These are phyloP conservation scores for Gryon sp. DNA, from an alignment of 1,140 invertebrate genomes.

Conservation along the genomic window DNA sequence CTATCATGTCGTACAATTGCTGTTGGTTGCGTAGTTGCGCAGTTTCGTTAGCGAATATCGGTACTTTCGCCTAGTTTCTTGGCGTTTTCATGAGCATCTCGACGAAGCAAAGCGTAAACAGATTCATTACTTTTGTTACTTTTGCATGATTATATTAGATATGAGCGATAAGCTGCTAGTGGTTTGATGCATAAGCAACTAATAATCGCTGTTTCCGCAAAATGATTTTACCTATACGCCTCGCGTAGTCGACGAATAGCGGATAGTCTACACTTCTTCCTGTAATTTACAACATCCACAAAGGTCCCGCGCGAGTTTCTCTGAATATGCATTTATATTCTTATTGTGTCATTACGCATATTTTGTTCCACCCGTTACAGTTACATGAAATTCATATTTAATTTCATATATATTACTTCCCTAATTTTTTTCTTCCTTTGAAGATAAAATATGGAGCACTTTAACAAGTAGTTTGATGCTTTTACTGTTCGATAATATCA, in stretches of 20 bases:
- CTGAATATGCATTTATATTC: conserved; percentile 35
- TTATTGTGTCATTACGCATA: conserved; percentile 44
- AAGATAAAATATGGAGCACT: too few relatives aligned
- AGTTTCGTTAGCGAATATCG: conserved; percentile 44
- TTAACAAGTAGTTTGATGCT: too few relatives aligned
- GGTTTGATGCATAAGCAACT: conserved; percentile 37
- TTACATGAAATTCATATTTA: conserved; percentile 19
- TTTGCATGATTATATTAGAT: conserved; percentile 40
- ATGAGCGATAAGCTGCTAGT: conserved; percentile 9
- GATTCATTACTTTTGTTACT: conserved; percentile 56
- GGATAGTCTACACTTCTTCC: conserved; percentile 49
- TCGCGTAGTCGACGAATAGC: conserved; percentile 32
- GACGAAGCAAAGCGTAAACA: conserved; percentile 50
- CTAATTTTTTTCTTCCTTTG: too few relatives aligned
- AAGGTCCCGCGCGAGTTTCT: conserved; percentile 17
- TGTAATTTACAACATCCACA: conserved; percentile 47
- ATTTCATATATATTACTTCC: too few relatives aligned
- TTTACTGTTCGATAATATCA: too few relatives aligned
- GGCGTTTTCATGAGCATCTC: conserved; percentile 50
- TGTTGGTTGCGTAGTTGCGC: conserved; percentile 23
- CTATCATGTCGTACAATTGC: conserved; percentile 10
- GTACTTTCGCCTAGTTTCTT: conserved; percentile 62
- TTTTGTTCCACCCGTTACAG: conserved; percentile 37
- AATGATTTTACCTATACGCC: conserved; percentile 31
- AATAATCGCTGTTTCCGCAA: conserved; percentile 55